These are phyloP conservation scores for Tillus elongatus DNA, from an alignment of 2,888 invertebrate genomes.

Conservation along the genomic window DNA sequence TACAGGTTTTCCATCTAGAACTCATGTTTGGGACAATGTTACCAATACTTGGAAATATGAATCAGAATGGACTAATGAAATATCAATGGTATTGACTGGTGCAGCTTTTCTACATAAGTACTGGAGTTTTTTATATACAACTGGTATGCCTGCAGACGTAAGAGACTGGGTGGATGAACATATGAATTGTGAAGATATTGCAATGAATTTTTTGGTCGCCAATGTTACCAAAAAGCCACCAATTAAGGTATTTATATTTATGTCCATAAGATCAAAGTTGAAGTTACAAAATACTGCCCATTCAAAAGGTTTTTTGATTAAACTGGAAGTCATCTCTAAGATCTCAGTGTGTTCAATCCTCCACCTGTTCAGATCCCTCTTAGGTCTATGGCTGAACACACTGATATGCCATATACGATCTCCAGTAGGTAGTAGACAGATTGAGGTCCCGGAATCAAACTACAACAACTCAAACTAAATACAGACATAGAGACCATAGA, in stretches of 20 bases:
- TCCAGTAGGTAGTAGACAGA: too few species aligned
- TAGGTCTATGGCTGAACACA: too few species aligned
- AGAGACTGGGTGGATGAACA: slow-evolving; percentile 86
- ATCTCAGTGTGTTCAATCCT: too few species aligned
- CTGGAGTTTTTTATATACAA: slow-evolving; percentile 91
- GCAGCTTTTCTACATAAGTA: slow-evolving; percentile 96
- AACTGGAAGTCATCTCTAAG: too few species aligned
- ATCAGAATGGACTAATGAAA: slow-evolving; percentile 95
- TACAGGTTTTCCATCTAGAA: slow-evolving; percentile 83
- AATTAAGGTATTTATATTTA: slow-evolving; percentile 57
- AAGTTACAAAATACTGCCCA: too few species aligned
- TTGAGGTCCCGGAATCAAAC: too few species aligned
- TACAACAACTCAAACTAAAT: too few species aligned
- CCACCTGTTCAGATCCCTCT: too few species aligned
- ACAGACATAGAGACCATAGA: too few species aligned
- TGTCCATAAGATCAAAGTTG: too few species aligned
- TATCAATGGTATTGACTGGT: slow-evolving; percentile 93
- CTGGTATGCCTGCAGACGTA: slow-evolving; percentile 75
- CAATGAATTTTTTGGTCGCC: slow-evolving; percentile 94
- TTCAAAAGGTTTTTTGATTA: too few species aligned
- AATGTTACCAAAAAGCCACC: slow-evolving; percentile 90
- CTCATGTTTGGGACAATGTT: slow-evolving; percentile 87
- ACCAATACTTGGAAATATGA: slow-evolving; percentile 86
- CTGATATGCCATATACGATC: too few species aligned
- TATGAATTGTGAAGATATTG: slow-evolving; percentile 97